These are phyloP conservation scores for Matsumurasca onukii DNA, from an alignment of 1,140 invertebrate genomes.

Conservation along the genomic window DNA sequence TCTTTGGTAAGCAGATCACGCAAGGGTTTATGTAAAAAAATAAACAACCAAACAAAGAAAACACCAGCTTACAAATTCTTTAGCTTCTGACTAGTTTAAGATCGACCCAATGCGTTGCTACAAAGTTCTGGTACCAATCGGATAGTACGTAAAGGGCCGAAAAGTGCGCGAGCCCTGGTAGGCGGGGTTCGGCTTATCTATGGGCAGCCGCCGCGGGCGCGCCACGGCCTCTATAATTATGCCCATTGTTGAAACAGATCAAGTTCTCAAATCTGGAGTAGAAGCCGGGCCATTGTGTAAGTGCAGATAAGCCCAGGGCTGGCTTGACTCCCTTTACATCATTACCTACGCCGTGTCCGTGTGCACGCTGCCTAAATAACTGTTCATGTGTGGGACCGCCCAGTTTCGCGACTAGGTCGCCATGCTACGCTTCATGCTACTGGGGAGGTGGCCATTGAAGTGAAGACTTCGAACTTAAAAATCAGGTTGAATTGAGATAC, in stretches of 20 bases:
- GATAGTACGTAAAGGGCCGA: neutral
- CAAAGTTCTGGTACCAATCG: neutral
- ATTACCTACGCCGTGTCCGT: too few species aligned
- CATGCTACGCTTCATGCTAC: too few species aligned
- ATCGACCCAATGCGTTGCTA: neutral
- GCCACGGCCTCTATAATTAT: constrained; percentile 14
- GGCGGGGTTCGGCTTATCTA: neutral
- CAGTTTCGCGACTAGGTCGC: too few species aligned
- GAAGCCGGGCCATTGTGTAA: neutral
- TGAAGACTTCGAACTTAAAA: too few species aligned
- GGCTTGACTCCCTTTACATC: too few species aligned
- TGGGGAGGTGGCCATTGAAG: too few species aligned
- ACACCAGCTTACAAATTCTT: neutral
- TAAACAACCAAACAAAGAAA: neutral
- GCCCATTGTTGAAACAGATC: constrained; percentile 24
- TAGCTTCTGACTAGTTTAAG: neutral
- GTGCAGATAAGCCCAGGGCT: constrained; percentile 9
- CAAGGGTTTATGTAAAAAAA: neutral
- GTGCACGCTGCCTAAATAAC: neutral
- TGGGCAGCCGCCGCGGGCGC: neutral
- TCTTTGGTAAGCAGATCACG: neutral
- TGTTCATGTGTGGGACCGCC: neutral
- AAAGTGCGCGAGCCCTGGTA: neutral
- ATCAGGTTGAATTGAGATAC: too few species aligned
- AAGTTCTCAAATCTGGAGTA: constrained; percentile 24